These are phyloP conservation scores for Caenorhabditis sp. DNA, from an alignment of 2,888 invertebrate species.

Conservation along the genomic window DNA sequence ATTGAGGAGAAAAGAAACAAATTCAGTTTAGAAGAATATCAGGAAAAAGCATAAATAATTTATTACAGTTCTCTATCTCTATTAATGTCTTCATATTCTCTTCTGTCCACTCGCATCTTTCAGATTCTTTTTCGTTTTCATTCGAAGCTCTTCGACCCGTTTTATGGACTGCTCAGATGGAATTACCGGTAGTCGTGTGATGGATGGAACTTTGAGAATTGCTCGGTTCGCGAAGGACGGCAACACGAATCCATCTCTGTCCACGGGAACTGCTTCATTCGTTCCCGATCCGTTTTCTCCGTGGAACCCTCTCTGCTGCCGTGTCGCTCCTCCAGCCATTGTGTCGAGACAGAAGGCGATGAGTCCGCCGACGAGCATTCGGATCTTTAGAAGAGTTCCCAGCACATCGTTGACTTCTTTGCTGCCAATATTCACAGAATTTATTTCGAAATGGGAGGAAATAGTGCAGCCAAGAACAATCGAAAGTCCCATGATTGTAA, in stretches of 20 bases:
- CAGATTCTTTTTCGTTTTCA: constrained; percentile 2
- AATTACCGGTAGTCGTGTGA: constrained; percentile 32
- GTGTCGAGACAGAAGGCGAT: constrained; percentile 84
- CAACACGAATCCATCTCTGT: constrained; percentile 39
- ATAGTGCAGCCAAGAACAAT: constrained; percentile 73
- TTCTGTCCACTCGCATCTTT: neutral
- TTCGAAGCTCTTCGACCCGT: constrained; percentile 25
- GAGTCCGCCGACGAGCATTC: constrained; percentile 84
- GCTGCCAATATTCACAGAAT: constrained; percentile 51
- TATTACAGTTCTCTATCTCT: neutral
- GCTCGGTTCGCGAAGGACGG: constrained; percentile 38
- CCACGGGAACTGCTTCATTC: neutral
- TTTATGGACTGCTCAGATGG: constrained; percentile 43
- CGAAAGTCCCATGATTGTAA: constrained; percentile 65
- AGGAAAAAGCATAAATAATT: constrained; percentile 36
- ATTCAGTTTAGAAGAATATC: constrained; percentile 6
- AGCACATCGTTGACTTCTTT: constrained; percentile 70
- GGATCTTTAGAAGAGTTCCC: constrained; percentile 75
- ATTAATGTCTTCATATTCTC: neutral
- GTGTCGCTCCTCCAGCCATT: constrained; percentile 71
- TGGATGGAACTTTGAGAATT: constrained; percentile 38
- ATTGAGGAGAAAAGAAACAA: constrained; percentile 54
- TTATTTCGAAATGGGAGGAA: constrained; percentile 67
- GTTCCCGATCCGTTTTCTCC: neutral
- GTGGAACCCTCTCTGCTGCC: constrained; percentile 68